Evolutionary conservation across 2,113 vertebrate species (phyloP), one percentile per base, ranked within the genome.

Genomic region (Amphiprion ocellaris): DNA sequence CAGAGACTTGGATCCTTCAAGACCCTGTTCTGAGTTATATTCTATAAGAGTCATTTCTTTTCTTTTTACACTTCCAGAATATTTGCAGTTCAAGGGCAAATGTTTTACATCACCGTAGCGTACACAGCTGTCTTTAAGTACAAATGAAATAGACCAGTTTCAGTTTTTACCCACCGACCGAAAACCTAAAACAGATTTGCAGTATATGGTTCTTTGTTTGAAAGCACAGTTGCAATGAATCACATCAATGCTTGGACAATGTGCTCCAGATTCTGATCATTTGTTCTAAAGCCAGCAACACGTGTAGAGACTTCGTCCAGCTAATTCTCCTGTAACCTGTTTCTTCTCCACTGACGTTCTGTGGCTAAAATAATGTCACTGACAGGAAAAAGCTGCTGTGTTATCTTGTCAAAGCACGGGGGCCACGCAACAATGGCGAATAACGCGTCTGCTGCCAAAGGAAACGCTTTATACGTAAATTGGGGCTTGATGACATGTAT

Each of bases 401-500:
- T 86, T 82, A 78, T 88, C 69, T 77, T 84, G 85, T 91, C 80
- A 68, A 65, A 86, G 84, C 74, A 74, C 1, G 8, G 67, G 58
- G 74, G 65, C 78, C 52, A 16, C 0, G 59, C 67, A 79, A 85
- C 75, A 90, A 78, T 79, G 70, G 66, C 52, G 33, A 37, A 10
- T 62, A 86, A 72, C 5, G 6, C 4, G 63, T 74, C 76, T 3
- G 17, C 77, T 58, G 49, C 50, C 14, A 85, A 66, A 77, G 81
- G 86, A 92, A 91, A 77, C 53, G 11, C 85, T 86, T 89, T 63
- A 74, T 79, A 60, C 33, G 5, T 75, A 81, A 90, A 90, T 55
- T 79, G 63, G 84, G 49, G 70, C 53, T 80, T 74, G 86, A 90
- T 90, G 90, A 89, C 89, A 90, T 63, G 53, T 79, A 75, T 81